Evolutionary conservation across 2,113 vertebrate genomes (phyloP).

Genomic region (Pristiophorus japonicus): DNA sequence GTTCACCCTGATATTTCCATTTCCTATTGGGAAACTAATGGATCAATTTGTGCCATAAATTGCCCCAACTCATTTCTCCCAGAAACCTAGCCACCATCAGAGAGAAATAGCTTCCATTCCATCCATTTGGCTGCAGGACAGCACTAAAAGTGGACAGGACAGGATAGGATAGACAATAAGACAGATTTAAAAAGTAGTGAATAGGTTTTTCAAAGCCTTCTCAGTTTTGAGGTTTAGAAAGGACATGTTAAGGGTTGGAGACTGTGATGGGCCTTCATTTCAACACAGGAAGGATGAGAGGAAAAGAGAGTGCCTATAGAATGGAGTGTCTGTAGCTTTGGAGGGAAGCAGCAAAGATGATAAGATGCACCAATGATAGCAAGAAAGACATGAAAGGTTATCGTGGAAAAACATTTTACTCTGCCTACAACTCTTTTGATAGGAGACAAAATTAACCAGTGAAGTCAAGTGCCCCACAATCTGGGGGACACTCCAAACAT

Average conservation of each 20-base stretch:
- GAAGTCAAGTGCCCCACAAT: no score
- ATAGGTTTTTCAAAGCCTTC: not conserved
- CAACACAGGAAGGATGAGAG: not conserved
- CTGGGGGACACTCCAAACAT: no score
- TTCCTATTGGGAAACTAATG: conserved; percentile 48
- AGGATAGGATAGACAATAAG: not conserved
- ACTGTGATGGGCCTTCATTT: not conserved
- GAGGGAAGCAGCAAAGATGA: not conserved
- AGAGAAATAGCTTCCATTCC: not conserved
- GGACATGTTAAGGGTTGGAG: not conserved
- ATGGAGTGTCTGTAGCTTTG: not conserved
- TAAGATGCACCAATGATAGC: no score
- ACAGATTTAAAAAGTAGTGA: not conserved
- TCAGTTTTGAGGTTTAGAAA: not conserved
- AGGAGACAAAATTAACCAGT: no score
- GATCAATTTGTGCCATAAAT: conserved; percentile 50
- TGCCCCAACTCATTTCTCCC: not conserved
- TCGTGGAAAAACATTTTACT: not conserved
- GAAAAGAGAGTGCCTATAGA: not conserved
- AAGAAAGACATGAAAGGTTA: not conserved
- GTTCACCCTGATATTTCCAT: not conserved
- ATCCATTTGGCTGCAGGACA: not conserved
- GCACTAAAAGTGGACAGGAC: not conserved
- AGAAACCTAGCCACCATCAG: not conserved
- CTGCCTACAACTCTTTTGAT: no score